Conservation (phyloP, 2,797 vertebrate species). For the Manis javanica region DNA sequence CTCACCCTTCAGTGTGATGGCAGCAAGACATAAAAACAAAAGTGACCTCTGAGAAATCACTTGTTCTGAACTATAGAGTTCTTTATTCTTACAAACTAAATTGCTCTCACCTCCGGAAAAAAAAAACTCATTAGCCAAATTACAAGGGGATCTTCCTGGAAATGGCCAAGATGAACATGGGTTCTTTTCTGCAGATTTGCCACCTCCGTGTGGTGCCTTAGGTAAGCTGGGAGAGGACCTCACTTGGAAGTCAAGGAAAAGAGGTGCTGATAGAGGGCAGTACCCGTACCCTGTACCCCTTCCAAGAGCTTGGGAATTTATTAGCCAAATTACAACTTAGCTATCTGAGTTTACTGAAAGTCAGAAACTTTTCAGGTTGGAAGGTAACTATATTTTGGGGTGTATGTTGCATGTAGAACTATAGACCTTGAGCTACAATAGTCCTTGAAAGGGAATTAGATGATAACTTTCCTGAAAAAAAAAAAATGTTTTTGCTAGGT, state of each 20-base stretch:
- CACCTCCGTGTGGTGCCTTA: not conserved
- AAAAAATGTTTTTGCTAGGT: not conserved
- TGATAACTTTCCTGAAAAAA: not conserved
- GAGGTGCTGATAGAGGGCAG: accelerated
- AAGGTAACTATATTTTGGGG: not conserved
- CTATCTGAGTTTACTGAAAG: not conserved
- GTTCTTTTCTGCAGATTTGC: not conserved
- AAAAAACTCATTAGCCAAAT: not conserved
- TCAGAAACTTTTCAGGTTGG: not conserved
- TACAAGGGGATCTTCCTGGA: not conserved
- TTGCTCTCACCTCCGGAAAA: not conserved
- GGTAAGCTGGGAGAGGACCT: not conserved
- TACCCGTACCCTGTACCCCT: not conserved
- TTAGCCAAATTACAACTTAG: not conserved
- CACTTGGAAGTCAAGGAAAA: not conserved
- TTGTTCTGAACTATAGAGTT: not conserved
- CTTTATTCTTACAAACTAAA: constrained; percentile 10
- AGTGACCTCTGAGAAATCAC: not conserved
- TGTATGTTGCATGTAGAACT: not conserved
- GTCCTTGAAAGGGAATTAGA: not conserved
- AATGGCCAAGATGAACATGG: not conserved
- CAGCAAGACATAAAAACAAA: not conserved
- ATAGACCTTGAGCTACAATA: not conserved
- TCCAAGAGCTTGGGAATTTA: not conserved
- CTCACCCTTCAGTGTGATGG: not conserved